Evolutionary conservation across 2,888 invertebrate genomes (phyloP).

Genomic region (Rotaria socialis): DNA sequence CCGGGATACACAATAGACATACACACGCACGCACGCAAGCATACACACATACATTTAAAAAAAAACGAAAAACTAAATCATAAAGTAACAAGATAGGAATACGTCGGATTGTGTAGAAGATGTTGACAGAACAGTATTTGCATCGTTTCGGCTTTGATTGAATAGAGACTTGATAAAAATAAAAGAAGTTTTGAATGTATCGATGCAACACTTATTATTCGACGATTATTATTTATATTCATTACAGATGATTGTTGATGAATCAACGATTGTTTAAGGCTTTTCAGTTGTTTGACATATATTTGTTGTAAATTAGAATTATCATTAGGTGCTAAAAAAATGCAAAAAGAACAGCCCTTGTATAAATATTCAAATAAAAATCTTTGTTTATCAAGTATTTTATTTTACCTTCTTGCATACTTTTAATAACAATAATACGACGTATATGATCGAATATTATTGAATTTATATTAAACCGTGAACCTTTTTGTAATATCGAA

Average conservation of each 20-base stretch:
- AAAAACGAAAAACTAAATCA: not conserved
- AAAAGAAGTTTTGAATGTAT: slow-evolving; percentile 10
- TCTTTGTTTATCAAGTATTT: not conserved
- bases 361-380: no score
- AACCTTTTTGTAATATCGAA: slow-evolving; percentile 33
- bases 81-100: slow-evolving; percentile 13
- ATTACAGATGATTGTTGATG: not conserved
- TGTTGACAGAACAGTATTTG: slow-evolving; percentile 32
- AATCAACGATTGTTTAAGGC: not conserved
- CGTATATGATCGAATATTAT: not conserved
- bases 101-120: slow-evolving; percentile 25
- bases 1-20: not conserved
- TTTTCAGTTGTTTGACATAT: slow-evolving; percentile 35
- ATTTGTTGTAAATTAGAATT: not conserved
- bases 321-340: not conserved
- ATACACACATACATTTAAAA: not conserved
- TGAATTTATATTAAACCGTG: not conserved
- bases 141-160: slow-evolving; percentile 34
- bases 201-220: not conserved
- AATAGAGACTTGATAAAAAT: slow-evolving; percentile 30
- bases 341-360: not conserved
- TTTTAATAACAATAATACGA: slow-evolving; percentile 31
- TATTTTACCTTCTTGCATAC: slow-evolving; percentile 19
- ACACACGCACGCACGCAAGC: not conserved
- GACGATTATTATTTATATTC: not conserved